Evolutionary conservation across 1,140 invertebrate species (phyloP), one percentile per base, ranked within the genome.

Genomic region (Cataglyphis hispanica): DNA sequence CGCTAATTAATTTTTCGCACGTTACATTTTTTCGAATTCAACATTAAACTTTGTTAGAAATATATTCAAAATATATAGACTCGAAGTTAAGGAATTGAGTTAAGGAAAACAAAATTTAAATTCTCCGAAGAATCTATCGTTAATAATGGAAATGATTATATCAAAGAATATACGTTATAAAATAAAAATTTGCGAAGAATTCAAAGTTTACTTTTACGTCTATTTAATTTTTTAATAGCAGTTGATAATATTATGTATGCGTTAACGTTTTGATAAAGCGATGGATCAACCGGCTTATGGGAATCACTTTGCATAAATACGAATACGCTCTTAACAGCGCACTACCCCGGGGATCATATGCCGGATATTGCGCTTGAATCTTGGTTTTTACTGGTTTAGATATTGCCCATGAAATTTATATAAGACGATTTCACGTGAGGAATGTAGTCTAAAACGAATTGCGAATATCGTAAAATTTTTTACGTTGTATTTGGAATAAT

Each of bases 281-380:
- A 78, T 76, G 25, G 34, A 43, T 76, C 53, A 16, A 31, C 1
- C 10, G 11, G 40, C 4, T 64, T 64, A 46, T 13, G 27, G 63
- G 7, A 64, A 78, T 22, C 40, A 11, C 16, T 64, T 66, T 66
- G 13, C 60, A 53, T 50, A 34, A n/a, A 66, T 77, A 64, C 10
- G 11, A 77, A 11, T 31, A 43, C 60, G 19, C 34, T 50, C 27
- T 64, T 46, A 43, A 43, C 5, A 63, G 5, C 19, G 0, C 27
- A 27, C 11, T 61, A 50, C 7, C n/a, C 27, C 16, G 27, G 7
- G 27, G 66, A 66, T 61, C 37, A 43, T 34, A 50, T 50, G 11
- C 13, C 43, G 61, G 40, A 78, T 67, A 67, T 78, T 67, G 3
- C n/a, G 31, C 43, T 78, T 53, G 13, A 37, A 78, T 67, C 43